phyloP scores from a whole-genome alignment of 2,113 vertebrate species.

The Psettodes erumei region DNA sequence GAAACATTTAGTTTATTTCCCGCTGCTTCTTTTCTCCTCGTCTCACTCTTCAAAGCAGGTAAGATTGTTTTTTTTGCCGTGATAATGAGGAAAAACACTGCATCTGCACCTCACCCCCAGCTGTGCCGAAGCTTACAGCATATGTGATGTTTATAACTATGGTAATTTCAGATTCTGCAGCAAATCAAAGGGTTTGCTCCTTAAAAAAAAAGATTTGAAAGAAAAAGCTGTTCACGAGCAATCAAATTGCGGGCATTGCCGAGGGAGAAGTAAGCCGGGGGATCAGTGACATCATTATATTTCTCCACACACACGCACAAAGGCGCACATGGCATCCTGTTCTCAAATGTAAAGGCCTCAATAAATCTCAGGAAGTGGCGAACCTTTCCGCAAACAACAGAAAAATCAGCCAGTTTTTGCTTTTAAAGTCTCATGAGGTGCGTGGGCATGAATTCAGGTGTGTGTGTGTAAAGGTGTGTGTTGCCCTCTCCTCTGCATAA shows the following conservation, averaged over 20 bases:
- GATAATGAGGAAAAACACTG: slow-evolving; percentile 28
- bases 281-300: slow-evolving; percentile 23
- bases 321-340: no score
- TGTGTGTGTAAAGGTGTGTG: slow-evolving; percentile 21
- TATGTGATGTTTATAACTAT: neutral
- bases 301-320: neutral
- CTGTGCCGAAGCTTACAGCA: neutral
- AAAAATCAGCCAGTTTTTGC: slow-evolving; percentile 26
- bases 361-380: slow-evolving; percentile 17
- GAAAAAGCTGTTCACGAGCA: neutral
- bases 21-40: neutral
- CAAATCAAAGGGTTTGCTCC: neutral
- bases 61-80: neutral
- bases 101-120: neutral
- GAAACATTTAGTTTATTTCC: neutral
- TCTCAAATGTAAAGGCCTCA: slow-evolving; percentile 13
- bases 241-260: neutral
- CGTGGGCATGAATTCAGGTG: slow-evolving; percentile 1
- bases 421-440: slow-evolving; percentile 17
- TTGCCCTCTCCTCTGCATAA: neutral
- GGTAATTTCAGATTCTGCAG: neutral
- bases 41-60: neutral
- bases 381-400: slow-evolving; percentile 38
- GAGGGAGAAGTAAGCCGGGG: neutral
- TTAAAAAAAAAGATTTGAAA: no score